Conservation (phyloP, 2,797 vertebrate species). For the Crocidura indochinensis region DNA sequence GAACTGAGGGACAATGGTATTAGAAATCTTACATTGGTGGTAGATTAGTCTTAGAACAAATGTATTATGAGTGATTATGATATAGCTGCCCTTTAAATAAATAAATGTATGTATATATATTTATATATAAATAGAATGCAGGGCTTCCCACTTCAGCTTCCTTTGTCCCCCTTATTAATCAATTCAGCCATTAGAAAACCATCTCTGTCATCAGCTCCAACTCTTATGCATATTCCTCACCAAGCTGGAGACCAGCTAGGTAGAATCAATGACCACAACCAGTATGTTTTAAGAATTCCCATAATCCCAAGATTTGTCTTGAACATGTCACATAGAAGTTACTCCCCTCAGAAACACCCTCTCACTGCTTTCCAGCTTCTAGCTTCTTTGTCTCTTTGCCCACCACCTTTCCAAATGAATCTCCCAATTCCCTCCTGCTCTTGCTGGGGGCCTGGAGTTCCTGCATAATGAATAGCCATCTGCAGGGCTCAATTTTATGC, state of each 20-base stretch:
- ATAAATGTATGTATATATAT: too few species aligned
- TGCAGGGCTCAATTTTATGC: constrained; percentile 71
- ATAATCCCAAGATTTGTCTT: not conserved
- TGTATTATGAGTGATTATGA: too few species aligned
- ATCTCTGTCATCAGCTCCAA: not conserved
- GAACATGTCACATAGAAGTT: fast-evolving
- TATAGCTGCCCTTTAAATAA: too few species aligned
- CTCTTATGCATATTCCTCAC: not conserved
- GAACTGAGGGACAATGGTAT: too few species aligned
- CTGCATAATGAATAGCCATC: constrained; percentile 65
- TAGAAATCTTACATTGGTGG: too few species aligned
- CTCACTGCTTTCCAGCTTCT: not conserved
- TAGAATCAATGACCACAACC: fast-evolving
- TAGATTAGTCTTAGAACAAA: too few species aligned
- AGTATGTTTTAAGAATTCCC: not conserved
- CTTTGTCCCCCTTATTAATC: not conserved
- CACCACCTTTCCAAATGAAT: constrained; percentile 20
- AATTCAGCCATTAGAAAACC: not conserved
- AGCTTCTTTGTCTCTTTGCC: constrained; percentile 65
- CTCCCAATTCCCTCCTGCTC: constrained; percentile 52
- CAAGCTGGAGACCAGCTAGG: not conserved
- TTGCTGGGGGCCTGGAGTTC: constrained; percentile 62
- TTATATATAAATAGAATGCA: not conserved
- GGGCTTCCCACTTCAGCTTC: not conserved
- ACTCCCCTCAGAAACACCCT: fast-evolving